Base-by-base conservation (phyloP, 2,797 vertebrate species). In the Pseudochromis fuscus region DNA sequence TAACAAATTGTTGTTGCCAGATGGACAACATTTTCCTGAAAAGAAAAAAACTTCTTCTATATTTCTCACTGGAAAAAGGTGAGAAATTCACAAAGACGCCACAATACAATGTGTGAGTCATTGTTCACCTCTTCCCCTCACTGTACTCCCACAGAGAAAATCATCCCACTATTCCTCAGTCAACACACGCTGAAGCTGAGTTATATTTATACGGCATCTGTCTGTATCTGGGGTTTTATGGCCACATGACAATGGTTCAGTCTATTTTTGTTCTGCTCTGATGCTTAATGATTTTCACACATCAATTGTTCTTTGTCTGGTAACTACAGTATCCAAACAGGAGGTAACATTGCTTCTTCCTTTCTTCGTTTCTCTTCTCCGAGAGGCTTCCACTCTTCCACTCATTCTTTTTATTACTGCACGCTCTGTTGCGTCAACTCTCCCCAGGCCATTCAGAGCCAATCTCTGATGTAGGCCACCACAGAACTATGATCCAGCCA, bases 391-490 rank as follows among this genome's bases (percentile, higher is more conserved):
- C 53, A 30, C 77, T 67, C 4, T 33, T 59, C 0, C 18, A n/a
- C 42, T 60, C 16, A 21, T 25, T n/a, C 19, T 67, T 57, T 56
- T 44, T 8, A 3, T 66, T 51, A 42, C 55, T 27, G 35, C 30
- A 60, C 51, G 38, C 33, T n/a, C n/a, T 63, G 23, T 27, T n/a
- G 49, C 56, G 67, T 76, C 8, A 13, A 18, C 11, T 62, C 24
- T 72, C 59, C 63, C 42, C 50, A 55, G 79, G 76, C 64, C 42
- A 59, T 57, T 38, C 24, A 37, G 33, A 9, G 35, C 18, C 66
- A n/a, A 67, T 63, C 50, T 75, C 46, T 49, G 40, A 78, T 65
- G 31, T 74, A 78, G 60, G 64, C 5, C 45, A 73, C 12, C 16
- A 5, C n/a, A 56, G 23, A 58, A 25, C 10, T 42, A 15, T 31